Evolutionary conservation across 2,888 invertebrate genomes (phyloP).

Genomic region (Temnothorax rugatulus): DNA sequence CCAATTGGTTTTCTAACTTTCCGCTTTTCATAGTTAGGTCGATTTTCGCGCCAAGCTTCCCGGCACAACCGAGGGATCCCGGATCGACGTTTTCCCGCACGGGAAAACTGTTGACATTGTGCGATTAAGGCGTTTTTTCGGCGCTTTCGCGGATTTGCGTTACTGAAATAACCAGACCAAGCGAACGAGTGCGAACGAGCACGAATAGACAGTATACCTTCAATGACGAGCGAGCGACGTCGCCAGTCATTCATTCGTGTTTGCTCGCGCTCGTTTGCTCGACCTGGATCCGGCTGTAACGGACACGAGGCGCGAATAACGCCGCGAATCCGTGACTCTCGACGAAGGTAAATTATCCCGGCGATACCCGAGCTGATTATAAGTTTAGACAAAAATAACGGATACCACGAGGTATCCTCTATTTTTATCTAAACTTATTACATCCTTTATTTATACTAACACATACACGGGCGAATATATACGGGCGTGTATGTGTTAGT

Average conservation of each 20-base stretch:
- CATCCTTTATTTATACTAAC: no score
- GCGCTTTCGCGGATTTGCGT: background rate
- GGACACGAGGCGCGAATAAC: background rate
- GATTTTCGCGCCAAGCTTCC: constrained; percentile 45
- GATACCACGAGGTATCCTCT: background rate
- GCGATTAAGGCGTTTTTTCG: background rate
- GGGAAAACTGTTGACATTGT: background rate
- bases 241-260: background rate
- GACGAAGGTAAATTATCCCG: constrained; percentile 42
- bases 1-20: constrained; percentile 8
- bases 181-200: background rate
- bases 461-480: background rate
- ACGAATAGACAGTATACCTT: background rate
- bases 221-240: background rate
- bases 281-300: background rate
- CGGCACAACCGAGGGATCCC: constrained; percentile 10
- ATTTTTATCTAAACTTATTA: no score
- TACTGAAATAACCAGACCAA: background rate
- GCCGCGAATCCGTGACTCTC: constrained; percentile 30
- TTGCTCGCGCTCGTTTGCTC: background rate
- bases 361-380: constrained; percentile 21
- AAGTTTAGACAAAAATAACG: constrained; percentile 54
- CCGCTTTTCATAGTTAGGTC: constrained; percentile 42
- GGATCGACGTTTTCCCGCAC: background rate
- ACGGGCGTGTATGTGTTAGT: constrained; percentile 34